phyloP scores from a whole-genome alignment of 35 echinoderm and acorn worm species.

The Hemicentrotus pulcherrimus region DNA sequence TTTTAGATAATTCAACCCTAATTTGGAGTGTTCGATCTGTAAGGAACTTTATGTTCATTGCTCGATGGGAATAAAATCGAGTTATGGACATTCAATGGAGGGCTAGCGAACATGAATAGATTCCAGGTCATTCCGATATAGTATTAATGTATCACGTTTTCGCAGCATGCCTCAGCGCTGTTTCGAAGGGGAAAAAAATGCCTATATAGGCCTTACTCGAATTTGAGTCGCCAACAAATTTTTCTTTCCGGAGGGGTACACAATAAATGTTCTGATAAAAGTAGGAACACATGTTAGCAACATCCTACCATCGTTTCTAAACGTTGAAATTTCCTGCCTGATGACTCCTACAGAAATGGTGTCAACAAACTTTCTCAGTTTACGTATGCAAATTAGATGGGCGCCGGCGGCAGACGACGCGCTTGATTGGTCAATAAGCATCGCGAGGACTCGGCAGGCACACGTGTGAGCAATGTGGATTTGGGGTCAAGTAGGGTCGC shows the following conservation, averaged over 20 bases:
- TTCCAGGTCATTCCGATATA: too few relatives aligned
- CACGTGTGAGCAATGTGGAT: conserved; percentile 36
- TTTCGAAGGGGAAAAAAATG: background rate
- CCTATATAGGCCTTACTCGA: background rate
- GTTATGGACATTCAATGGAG: too few relatives aligned
- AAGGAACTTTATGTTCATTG: too few relatives aligned
- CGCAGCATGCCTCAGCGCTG: background rate
- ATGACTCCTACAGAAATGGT: background rate
- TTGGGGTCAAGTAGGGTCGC: background rate
- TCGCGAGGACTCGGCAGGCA: background rate
- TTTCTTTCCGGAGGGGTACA: too few relatives aligned
- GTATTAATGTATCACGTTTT: background rate
- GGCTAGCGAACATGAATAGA: too few relatives aligned
- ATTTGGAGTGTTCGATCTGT: too few relatives aligned
- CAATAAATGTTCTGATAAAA: too few relatives aligned
- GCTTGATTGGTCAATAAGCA: background rate
- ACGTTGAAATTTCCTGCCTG: background rate
- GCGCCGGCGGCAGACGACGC: background rate
- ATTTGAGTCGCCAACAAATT: background rate
- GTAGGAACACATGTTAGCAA: too few relatives aligned
- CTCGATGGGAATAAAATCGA: too few relatives aligned
- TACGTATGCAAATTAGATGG: conserved; percentile 34
- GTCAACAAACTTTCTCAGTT: conserved; percentile 39
- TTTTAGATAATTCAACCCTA: too few relatives aligned
- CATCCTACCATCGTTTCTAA: background rate